Base-by-base conservation (phyloP, 1,140 invertebrate genomes). In the Phortica variegata region DNA sequence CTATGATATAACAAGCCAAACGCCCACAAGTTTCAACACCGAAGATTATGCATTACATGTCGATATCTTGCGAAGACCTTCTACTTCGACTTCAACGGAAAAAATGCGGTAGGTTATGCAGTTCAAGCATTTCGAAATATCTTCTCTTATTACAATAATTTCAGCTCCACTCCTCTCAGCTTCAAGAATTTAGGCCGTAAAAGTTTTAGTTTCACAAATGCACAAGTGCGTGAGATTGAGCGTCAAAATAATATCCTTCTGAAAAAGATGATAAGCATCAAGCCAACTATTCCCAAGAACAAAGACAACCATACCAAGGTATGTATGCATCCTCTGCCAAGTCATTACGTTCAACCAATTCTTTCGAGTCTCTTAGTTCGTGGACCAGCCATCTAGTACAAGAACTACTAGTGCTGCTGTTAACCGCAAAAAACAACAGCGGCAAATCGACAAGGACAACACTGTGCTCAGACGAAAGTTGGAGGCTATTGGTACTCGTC, bases 361-460 rank as follows among this genome's bases (percentile, higher is more conserved):
- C n/a, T n/a, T n/a, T n/a, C n/a, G n/a, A n/a, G n/a, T n/a, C n/a
- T n/a, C n/a, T n/a, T n/a, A n/a, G n/a, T n/a, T n/a, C n/a, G n/a
- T n/a, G n/a, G n/a, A n/a, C n/a, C 52, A 50, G 20, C 31, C 43
- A 3, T 49, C 57, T 0, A 54, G 47, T 3, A 26, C 60, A 7
- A 60, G 65, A 10, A 46, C 58, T 12, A 50, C 73, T 4, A 75
- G 66, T 7, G 61, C 73, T 5, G 70, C 66, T 0, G 48, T 75
- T 0, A 75, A 75, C 50, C 57, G 73, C 0, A 75, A 69, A 44
- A 75, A 75, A 38, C 54, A 59, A 42, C 73, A 75, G 37, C 51
- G 63, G 0, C 70, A 75, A 53, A 72, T 75, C n/a, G 70, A 75
- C 43, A 12, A 66, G 43, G 73, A 75, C 40, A 75, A 75, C 42